A percentile compares a stretch with the other conserved stretches of the same genome.
These are phyloP conservation scores for Drosophila kurseongensis DNA, from an alignment of 1,140 invertebrate species.

Conservation along the genomic window DNA sequence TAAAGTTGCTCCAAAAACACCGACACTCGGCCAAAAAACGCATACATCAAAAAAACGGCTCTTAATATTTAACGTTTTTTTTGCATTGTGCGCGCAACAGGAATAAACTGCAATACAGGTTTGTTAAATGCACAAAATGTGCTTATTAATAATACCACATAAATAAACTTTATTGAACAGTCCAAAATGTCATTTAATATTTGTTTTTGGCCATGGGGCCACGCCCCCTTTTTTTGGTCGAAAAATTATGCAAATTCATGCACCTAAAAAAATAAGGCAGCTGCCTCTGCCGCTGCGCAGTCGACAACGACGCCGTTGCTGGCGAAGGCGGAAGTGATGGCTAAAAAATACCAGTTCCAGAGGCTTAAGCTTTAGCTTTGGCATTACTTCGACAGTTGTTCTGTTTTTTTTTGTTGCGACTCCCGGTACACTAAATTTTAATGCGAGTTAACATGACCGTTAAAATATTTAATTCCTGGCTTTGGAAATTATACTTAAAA, in stretches of 20 bases:
- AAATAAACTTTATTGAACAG: slow-evolving; percentile 41
- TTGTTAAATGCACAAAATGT: slow-evolving; percentile 65
- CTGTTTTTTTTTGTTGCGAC: slow-evolving; percentile 8
- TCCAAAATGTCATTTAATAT: slow-evolving; percentile 50
- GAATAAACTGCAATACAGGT: slow-evolving; percentile 74
- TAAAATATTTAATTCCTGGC: neutral
- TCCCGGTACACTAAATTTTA: slow-evolving; percentile 13
- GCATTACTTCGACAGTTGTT: slow-evolving; percentile 29
- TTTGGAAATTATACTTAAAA: too few species aligned
- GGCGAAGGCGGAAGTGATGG: slow-evolving; percentile 62
- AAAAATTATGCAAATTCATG: slow-evolving; percentile 79
- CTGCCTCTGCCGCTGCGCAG: slow-evolving; percentile 24
- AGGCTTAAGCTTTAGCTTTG: slow-evolving; percentile 33
- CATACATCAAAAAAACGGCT: slow-evolving; percentile 44
- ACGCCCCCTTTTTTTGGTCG: slow-evolving; percentile 39
- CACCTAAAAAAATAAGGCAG: slow-evolving; percentile 23
- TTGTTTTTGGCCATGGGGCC: slow-evolving; percentile 16
- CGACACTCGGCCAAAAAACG: slow-evolving; percentile 39
- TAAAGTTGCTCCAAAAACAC: slow-evolving; percentile 56
- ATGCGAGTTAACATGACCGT: too few species aligned
- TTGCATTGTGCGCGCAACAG: slow-evolving; percentile 42
- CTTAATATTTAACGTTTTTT: slow-evolving; percentile 26
- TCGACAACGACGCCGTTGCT: slow-evolving; percentile 26
- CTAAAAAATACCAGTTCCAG: slow-evolving; percentile 62
- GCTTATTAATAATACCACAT: slow-evolving; percentile 41